A percentile compares a stretch with the other conserved stretches of the same genome.
Evolutionary conservation across 2,113 vertebrate genomes (phyloP).

Genomic region (Lampris megalopsis): DNA sequence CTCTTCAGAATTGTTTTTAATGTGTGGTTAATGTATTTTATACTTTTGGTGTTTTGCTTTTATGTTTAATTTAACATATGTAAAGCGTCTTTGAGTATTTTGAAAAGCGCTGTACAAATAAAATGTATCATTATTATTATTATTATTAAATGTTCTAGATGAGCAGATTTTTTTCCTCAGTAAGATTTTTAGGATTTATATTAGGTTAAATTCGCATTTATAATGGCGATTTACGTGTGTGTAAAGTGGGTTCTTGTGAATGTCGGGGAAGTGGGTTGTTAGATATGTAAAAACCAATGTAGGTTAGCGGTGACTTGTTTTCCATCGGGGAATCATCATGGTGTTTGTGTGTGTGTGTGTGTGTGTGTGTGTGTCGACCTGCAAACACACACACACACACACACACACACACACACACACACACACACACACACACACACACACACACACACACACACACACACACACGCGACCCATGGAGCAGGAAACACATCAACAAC

Average conservation of each 20-base stretch:
- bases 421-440: conserved; percentile 9
- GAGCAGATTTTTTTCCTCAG: no score
- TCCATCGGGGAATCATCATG: background rate
- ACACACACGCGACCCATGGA: conserved; percentile 37
- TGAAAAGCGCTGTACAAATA: no score
- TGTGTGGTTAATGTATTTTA: no score
- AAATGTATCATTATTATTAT: no score
- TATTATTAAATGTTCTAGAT: no score
- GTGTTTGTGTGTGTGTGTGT: background rate
- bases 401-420: background rate
- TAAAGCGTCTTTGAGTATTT: no score
- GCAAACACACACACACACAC: background rate
- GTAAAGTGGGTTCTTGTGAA: background rate
- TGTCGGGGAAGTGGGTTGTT: no score
- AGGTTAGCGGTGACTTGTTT: conserved; percentile 6
- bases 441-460: conserved; percentile 28
- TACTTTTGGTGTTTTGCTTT: no score
- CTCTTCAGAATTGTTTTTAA: no score
- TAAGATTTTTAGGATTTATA: background rate
- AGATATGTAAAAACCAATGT: background rate
- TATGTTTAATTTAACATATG: no score
- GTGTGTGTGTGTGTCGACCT: conserved; percentile 21
- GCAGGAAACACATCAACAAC: conserved; percentile 43
- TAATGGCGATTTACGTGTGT: background rate
- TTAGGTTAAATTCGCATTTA: background rate